Percentiles rank a stretch among this genome's conserved stretches.
Conservation (phyloP, 2,888 invertebrate species). For the Hyalella azteca region DNA sequence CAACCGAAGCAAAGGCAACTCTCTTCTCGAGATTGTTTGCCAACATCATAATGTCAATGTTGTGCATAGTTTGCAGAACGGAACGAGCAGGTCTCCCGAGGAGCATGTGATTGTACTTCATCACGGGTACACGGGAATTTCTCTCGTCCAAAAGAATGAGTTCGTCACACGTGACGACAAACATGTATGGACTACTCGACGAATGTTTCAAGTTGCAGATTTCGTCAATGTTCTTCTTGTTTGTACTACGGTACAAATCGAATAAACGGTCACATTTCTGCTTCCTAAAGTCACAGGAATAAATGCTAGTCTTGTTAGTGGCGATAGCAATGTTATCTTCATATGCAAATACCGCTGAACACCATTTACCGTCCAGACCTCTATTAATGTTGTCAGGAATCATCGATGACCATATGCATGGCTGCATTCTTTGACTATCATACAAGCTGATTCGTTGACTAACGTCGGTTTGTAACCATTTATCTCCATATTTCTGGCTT, state of each 20-base stretch:
- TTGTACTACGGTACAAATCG: not conserved
- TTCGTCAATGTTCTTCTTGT: not conserved
- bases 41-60: not conserved
- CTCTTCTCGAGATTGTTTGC: slow-evolving; percentile 1
- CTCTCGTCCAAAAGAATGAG: not conserved
- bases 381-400: not conserved
- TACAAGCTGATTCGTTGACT: not conserved
- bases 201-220: not conserved
- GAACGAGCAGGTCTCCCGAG: not conserved
- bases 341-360: slow-evolving; percentile 3
- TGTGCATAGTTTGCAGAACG: not conserved
- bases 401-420: not conserved
- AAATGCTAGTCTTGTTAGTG: not conserved
- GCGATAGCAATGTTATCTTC: not conserved
- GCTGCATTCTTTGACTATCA: not conserved
- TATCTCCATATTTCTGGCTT: not conserved
- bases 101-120: not conserved
- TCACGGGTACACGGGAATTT: not conserved
- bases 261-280: not conserved
- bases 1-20: not conserved
- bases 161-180: not conserved
- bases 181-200: not conserved
- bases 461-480: not conserved
- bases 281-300: slow-evolving; percentile 3
- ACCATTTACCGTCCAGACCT: not conserved